These are phyloP conservation scores for Phortica magna DNA, from an alignment of 2,888 invertebrate species.

Conservation along the genomic window DNA sequence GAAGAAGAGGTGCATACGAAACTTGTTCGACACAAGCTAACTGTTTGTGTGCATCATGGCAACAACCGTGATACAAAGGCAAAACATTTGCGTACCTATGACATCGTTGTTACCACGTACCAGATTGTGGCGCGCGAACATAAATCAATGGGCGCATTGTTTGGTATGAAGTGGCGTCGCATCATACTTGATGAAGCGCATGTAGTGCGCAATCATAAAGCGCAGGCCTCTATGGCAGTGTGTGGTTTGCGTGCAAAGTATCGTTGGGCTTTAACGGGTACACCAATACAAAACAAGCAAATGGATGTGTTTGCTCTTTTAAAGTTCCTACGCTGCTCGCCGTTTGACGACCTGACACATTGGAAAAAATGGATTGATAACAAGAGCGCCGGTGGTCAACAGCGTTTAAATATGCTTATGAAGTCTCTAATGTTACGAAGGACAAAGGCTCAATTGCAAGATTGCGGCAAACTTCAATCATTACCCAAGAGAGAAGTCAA, in stretches of 20 bases:
- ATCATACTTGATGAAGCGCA: constrained; percentile 97
- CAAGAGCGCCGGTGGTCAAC: constrained; percentile 87
- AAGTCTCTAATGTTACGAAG: constrained; percentile 91
- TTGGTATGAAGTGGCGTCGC: constrained; percentile 88
- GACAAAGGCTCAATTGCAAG: constrained; percentile 89
- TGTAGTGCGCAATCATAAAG: constrained; percentile 91
- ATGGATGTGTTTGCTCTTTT: constrained; percentile 88
- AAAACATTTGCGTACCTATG: constrained; percentile 83
- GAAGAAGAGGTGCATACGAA: constrained; percentile 86
- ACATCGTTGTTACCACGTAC: constrained; percentile 95
- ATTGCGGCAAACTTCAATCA: constrained; percentile 81
- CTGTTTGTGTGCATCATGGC: constrained; percentile 89
- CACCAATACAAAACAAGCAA: constrained; percentile 96
- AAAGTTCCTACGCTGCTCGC: constrained; percentile 90
- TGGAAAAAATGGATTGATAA: constrained; percentile 97
- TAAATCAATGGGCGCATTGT: constrained; percentile 81
- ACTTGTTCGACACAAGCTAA: constrained; percentile 81
- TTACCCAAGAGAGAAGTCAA: constrained; percentile 83
- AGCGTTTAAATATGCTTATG: constrained; percentile 90
- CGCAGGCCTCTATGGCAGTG: constrained; percentile 85
- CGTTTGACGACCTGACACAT: constrained; percentile 91
- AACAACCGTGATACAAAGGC: constrained; percentile 83
- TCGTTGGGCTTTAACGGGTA: constrained; percentile 94
- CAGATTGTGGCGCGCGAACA: constrained; percentile 84
- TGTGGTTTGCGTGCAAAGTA: constrained; percentile 79